Base-by-base conservation (phyloP, 2,113 vertebrate genomes). In the Ramphastos sulfuratus region DNA sequence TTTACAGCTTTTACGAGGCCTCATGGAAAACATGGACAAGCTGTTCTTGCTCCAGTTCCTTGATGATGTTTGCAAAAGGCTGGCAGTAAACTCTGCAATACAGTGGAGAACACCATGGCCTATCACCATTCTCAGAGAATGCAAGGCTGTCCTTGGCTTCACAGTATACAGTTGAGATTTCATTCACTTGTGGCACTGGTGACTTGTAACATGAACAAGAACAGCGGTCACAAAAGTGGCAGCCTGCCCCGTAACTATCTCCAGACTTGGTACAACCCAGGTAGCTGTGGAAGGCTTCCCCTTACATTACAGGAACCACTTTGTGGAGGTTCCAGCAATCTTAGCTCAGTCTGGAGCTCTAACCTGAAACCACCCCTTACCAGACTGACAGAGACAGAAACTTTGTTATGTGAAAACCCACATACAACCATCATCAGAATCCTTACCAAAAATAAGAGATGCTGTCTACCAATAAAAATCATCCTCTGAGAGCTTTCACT, bases 1-100 rank as follows among this genome's bases (percentile, higher is more conserved):
- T 92, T 87, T 46, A 79, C 56, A 77, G 44, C 48, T 81, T 93
- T 95, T 73, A 83, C 33, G 30, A 82, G 46, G 70, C 46, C 77
- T 84, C 56, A 75, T 1, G 8, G 78, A 80, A 87, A 86, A 86
- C 39, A 80, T 0, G 16, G 64, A 82, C 63, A 67, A 82, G 64
- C 42, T 74, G 52, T 50, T 87, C 71, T 65, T 54, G 30, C 72
- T 79, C 21, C 83, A 79, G 74, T 64, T 93, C 60, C 76, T 69
- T 42, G 35, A 83, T 33, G 20, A 67, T 61, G 30, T 42, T 67
- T 0, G 1, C 79, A 82, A 75, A 82, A 91, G 37, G 33, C 25
- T 87, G 60, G 56, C 54, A 77, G 42, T 5, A 23, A 90, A 67
- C 24, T 89, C 14, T 56, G 55, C 35, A 79, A 31, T 15, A 69